A percentile compares a stretch with the other conserved stretches of the same genome.
These are phyloP conservation scores for Neodiprion lecontei DNA, from an alignment of 1,140 invertebrate genomes.

Conservation along the genomic window DNA sequence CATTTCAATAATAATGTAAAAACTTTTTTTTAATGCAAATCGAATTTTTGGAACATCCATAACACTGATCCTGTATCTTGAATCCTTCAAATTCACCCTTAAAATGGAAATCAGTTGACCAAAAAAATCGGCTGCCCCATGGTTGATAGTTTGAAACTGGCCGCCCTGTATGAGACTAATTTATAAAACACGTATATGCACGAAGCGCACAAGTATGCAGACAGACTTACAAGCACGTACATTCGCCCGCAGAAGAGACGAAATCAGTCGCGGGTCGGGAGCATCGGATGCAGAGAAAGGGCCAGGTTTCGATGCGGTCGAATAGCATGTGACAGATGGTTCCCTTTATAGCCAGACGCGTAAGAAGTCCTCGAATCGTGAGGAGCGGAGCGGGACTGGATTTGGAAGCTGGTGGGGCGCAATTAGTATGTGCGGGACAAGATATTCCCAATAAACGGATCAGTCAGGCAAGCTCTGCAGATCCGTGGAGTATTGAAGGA, in stretches of 20 bases:
- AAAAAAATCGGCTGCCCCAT: too few relatives aligned
- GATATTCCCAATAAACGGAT: not conserved
- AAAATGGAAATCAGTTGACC: too few relatives aligned
- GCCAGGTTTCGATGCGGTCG: not conserved
- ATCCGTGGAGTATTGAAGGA: too few relatives aligned
- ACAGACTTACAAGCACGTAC: not conserved
- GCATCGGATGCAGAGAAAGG: not conserved
- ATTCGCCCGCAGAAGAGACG: not conserved
- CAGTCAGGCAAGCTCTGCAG: too few relatives aligned
- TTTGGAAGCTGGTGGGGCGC: not conserved
- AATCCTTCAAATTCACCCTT: too few relatives aligned
- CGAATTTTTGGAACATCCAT: too few relatives aligned
- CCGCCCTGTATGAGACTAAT: too few relatives aligned
- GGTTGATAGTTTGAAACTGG: too few relatives aligned
- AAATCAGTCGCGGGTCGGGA: not conserved
- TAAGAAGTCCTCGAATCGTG: constrained; percentile 11
- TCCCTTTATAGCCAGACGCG: constrained; percentile 16
- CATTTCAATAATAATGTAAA: too few relatives aligned
- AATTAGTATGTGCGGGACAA: constrained; percentile 26
- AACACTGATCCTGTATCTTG: too few relatives aligned
- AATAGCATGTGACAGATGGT: constrained; percentile 23
- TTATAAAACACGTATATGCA: not conserved
- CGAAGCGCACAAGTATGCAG: not conserved
- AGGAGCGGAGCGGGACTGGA: not conserved
- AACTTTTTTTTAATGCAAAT: too few relatives aligned